Evolutionary conservation across 2,888 invertebrate species (phyloP), one percentile per base, ranked within the genome.

Genomic region (Maniola hyperantus): DNA sequence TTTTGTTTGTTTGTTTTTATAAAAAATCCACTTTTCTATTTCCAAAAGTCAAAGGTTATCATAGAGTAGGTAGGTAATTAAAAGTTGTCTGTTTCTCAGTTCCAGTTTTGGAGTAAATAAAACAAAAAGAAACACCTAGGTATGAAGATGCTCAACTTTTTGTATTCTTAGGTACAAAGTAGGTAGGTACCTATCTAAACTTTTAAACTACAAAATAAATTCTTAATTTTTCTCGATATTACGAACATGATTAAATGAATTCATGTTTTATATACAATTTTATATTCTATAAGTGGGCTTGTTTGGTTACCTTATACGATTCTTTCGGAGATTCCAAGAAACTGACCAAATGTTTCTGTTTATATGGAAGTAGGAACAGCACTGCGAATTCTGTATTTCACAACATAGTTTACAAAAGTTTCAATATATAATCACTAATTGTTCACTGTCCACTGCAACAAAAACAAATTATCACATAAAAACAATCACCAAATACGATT

Each of bases 401-500:
- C 59, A 11, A 1, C 18, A 57, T 61, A 55, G 33, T 46, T 8
- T 36, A 0, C 15, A 0, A 10, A 15, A 39, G 4, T 15, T 18
- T 39, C 4, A 8, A 10, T 55, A 55, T 11, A 15, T 11, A 55
- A 5, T 55, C 18, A 36, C 34, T 1, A 36, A 55, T 6, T 36
- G 55, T 55, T 55, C 53, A 13, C 36, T 6, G 13, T 36, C 15
- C n/a, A 15, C 8, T 26, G 8, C n/a, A 65, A 67, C 46, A 58
- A 61, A 64, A 67, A 60, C 39, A 51, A 39, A 36, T 34, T 51
- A 48, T 50, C 48, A 33, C 18, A 33, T 8, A 61, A 48, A 61
- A 48, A 60, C 53, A 60, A 67, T 64, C 64, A 55, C 36, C 2
- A 34, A 53, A 10, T 20, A 64, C 57, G 15, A 54, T 64, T 54